These are phyloP conservation scores for Cephus rjabovi DNA, from an alignment of 2,888 invertebrate species.

Conservation along the genomic window DNA sequence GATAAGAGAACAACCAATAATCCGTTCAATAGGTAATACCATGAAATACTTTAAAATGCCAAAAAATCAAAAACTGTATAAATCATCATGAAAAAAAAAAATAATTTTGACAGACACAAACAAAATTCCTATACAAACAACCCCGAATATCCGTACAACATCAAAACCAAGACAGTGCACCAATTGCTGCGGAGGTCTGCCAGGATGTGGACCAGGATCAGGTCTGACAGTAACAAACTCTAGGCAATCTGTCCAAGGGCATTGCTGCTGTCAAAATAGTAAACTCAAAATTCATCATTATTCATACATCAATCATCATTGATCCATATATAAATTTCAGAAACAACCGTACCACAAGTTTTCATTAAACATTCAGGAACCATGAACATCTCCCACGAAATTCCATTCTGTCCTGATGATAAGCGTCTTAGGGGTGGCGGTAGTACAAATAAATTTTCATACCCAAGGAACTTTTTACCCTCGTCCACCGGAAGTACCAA, in stretches of 20 bases:
- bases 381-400: background rate
- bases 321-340: too few relatives aligned
- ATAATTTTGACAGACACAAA: too few relatives aligned
- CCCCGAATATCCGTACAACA: too few relatives aligned
- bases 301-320: too few relatives aligned
- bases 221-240: background rate
- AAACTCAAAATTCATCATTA: background rate
- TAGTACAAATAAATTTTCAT: too few relatives aligned
- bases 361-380: too few relatives aligned
- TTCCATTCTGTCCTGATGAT: background rate
- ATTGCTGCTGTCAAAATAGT: constrained; percentile 22
- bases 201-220: constrained; percentile 22
- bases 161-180: constrained; percentile 13
- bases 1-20: background rate
- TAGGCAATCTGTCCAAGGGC: background rate
- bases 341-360: too few relatives aligned
- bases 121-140: too few relatives aligned
- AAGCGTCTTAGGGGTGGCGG: background rate
- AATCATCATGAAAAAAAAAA: background rate
- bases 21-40: constrained; percentile 26
- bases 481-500: too few relatives aligned
- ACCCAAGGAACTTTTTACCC: too few relatives aligned
- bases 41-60: constrained; percentile 28
- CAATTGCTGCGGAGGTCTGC: constrained; percentile 34
- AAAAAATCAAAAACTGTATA: constrained; percentile 13